Evolutionary conservation across 2,888 invertebrate genomes (phyloP), one percentile per base, ranked within the genome.

Genomic region (Aporophyla nigra): DNA sequence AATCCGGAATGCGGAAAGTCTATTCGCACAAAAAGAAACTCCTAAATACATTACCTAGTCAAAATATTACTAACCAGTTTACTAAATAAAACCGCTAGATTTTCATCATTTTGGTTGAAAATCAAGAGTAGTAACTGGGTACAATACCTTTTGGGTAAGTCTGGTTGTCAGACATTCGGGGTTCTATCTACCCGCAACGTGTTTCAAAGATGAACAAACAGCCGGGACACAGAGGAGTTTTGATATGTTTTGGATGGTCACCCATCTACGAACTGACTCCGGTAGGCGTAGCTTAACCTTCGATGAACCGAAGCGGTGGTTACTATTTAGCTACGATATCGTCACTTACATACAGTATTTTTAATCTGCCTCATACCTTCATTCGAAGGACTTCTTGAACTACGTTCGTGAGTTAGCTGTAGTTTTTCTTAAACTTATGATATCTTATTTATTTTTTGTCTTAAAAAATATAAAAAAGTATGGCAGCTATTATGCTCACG

Each of bases 361-460:
- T 51, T 43, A 67, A 86, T 87, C 84, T 86, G 86, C 86, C 86
- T 87, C 79, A 71, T 73, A 40, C 58, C 66, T 82, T 54, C 62
- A 58, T 27, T 12, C 24, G 56, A 74, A 81, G 58, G 74, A 66
- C 74, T 49, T 75, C 19, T 24, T 62, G 33, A 21, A 77, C 40
- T 61, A 61, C 53, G 56, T 67, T 66, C 68, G 63, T 76, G 61
- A 71, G 59, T 73, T 62, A 75, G 66, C 73, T 65, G 51, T 85
- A 80, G 67, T 80, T 67, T 77, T 69, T 76, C 54, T 27, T 53
- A 76, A 79, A 85, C 67, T 74, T 76, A 59, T n/a, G n/a, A 59
- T 80, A 68, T 62, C 73, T 72, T 86, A 87, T 87, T 86, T 87
- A 86, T 86, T 87, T 86, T 77, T 79, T 86, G 51, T 73, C 53